phyloP scores from a whole-genome alignment of 2,888 invertebrate species.

The Parelbella ahira region DNA sequence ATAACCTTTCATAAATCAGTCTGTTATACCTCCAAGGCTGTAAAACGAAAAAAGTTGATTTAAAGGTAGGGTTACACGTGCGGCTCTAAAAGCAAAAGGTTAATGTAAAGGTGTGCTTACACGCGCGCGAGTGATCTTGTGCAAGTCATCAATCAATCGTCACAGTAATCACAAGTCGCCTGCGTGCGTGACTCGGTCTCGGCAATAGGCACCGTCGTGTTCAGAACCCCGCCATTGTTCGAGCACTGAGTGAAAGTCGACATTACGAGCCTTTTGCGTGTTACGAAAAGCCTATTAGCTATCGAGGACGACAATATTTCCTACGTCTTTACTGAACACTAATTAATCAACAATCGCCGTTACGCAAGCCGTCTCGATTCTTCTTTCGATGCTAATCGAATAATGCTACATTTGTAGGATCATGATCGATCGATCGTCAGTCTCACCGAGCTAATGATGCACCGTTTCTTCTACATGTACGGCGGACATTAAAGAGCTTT shows the following conservation, averaged over 20 bases:
- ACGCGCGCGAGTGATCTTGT: slow-evolving; percentile 34
- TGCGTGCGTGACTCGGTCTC: slow-evolving; percentile 60
- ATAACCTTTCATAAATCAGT: too few species aligned
- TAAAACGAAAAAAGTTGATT: too few species aligned
- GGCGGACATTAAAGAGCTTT: slow-evolving; percentile 4
- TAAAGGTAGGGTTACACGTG: too few species aligned
- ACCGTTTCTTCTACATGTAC: slow-evolving; percentile 8
- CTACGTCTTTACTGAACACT: too few species aligned
- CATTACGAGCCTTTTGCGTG: slow-evolving; percentile 63
- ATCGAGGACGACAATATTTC: slow-evolving; percentile 38
- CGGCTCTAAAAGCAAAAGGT: too few species aligned
- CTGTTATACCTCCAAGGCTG: too few species aligned
- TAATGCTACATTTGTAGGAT: slow-evolving; percentile 18
- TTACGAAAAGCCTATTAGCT: slow-evolving; percentile 54
- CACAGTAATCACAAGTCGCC: slow-evolving; percentile 30
- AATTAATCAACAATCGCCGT: slow-evolving; percentile 8
- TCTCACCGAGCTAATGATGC: slow-evolving; percentile 10
- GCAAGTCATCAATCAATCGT: slow-evolving; percentile 48
- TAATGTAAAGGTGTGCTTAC: background rate
- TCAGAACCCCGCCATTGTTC: slow-evolving; percentile 56
- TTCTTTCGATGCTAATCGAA: slow-evolving; percentile 12
- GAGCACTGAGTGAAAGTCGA: slow-evolving; percentile 60
- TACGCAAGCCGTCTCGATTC: slow-evolving; percentile 8
- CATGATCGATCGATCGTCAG: slow-evolving; percentile 12
- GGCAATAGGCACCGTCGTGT: slow-evolving; percentile 42